Evolutionary conservation across 2,888 invertebrate species (phyloP).

Genomic region (Ectemnius cavifrons): DNA sequence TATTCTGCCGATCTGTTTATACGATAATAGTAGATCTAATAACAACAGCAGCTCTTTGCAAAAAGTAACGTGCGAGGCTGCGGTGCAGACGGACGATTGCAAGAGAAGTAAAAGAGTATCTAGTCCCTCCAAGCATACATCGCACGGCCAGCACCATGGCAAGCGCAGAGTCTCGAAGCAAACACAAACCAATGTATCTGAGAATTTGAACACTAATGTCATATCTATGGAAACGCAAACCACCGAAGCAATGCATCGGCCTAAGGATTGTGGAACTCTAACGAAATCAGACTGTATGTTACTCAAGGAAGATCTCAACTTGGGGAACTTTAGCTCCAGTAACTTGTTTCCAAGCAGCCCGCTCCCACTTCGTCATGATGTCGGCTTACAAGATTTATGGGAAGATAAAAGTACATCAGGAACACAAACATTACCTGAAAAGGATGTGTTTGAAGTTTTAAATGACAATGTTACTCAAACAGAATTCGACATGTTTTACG

Average conservation of each 20-base stretch:
- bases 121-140: slow-evolving; percentile 57
- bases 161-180: slow-evolving; percentile 69
- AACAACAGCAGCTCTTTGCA: background rate
- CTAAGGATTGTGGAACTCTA: slow-evolving; percentile 29
- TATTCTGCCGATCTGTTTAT: slow-evolving; percentile 57
- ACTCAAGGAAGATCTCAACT: slow-evolving; percentile 60
- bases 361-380: slow-evolving; percentile 70
- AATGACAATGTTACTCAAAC: slow-evolving; percentile 70
- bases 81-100: slow-evolving; percentile 72
- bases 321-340: slow-evolving; percentile 59
- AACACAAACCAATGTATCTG: slow-evolving; percentile 69
- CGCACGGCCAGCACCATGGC: slow-evolving; percentile 24
- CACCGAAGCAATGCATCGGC: slow-evolving; percentile 33
- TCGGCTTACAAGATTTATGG: slow-evolving; percentile 74
- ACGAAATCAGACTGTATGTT: slow-evolving; percentile 51
- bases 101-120: slow-evolving; percentile 56
- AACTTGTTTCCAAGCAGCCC: slow-evolving; percentile 72
- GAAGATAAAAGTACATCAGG: slow-evolving; percentile 74
- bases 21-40: slow-evolving; percentile 24
- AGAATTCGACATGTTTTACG: slow-evolving; percentile 66
- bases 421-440: slow-evolving; percentile 76
- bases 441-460: slow-evolving; percentile 69
- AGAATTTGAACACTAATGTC: slow-evolving; percentile 61
- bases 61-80: slow-evolving; percentile 61
- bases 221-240: slow-evolving; percentile 74